Evolutionary conservation across 2,113 vertebrate species (phyloP), one percentile per base, ranked within the genome.

Genomic region (Cricetomys ansorgei): DNA sequence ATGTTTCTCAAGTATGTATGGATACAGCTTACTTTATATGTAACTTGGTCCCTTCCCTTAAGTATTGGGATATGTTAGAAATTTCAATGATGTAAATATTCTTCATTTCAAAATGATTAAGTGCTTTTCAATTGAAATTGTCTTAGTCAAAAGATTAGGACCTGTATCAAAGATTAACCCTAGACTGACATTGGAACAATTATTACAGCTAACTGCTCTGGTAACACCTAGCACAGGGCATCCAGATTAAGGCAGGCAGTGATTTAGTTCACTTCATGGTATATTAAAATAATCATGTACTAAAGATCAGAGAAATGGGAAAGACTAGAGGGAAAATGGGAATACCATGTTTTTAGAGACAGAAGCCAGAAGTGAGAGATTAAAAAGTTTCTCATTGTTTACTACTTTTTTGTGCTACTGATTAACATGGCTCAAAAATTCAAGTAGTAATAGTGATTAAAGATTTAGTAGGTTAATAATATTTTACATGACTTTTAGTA

Each of bases 91-190:
- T 16, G 31, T 31, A 77, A 88, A 73, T 55, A 76, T 72, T 92
- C 85, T 95, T 75, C 50, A 72, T 76, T 95, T 95, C 31, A 86
- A 92, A 90, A 88, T 9, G 77, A 83, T 67, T 48, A 69, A 40
- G 3, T 70, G 40, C 80, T 86, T 85, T 48, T 59, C 67, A 88
- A n/a, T 27, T 62, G 19, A 86, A 34, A 85, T 88, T 91, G 23
- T 70, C 34, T 62, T 57, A 57, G 29, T 23, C 37, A 34, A 79
- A 81, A 96, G 76, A 95, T 83, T 70, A 87, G 7, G 12, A 65
- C 95, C 86, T 7, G 40, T 59, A n/a, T 75, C 50, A 70, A 65
- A 91, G 92, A 75, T 31, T 89, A 81, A 50, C 23, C 10, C 15
- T 65, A 19, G 19, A n/a, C 76, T 89, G 19, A 53, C 45, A 37